Evolutionary conservation across 2,888 invertebrate genomes (phyloP).

Genomic region (Melanchra persicariae): DNA sequence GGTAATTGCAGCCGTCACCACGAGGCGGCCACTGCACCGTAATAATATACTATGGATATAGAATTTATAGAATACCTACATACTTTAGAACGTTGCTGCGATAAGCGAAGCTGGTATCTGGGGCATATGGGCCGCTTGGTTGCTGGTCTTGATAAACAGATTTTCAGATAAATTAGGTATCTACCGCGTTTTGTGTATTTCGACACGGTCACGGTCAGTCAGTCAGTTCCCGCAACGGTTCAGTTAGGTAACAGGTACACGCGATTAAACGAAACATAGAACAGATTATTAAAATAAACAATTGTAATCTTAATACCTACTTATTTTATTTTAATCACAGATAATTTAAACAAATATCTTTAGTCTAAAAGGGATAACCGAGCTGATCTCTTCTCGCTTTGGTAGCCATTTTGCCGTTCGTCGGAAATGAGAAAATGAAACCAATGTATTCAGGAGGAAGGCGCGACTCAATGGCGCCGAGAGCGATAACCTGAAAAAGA

Average conservation of each 20-base stretch:
- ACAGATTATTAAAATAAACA: not conserved
- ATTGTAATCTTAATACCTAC: not conserved
- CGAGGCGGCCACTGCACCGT: too few relatives aligned
- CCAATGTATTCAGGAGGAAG: constrained; percentile 93
- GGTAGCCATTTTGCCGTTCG: constrained; percentile 90
- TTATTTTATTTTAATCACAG: too few relatives aligned
- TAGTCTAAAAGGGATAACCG: constrained; percentile 68
- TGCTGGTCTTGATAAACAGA: too few relatives aligned
- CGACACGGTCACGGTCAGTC: not conserved
- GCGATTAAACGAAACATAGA: not conserved
- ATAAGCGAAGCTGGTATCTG: too few relatives aligned
- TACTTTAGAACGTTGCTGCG: too few relatives aligned
- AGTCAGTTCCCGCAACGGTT: not conserved
- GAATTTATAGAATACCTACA: too few relatives aligned
- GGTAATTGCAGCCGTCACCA: too few relatives aligned
- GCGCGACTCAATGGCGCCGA: constrained; percentile 93
- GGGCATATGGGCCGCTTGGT: too few relatives aligned
- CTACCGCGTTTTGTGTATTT: too few relatives aligned
- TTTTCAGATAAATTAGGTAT: too few relatives aligned
- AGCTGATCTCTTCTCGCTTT: constrained; percentile 57
- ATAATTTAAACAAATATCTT: not conserved
- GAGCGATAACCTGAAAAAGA: constrained; percentile 85
- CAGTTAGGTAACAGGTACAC: not conserved
- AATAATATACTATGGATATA: too few relatives aligned
- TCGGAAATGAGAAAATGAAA: constrained; percentile 91